These are phyloP conservation scores for Tubiluchus corallicola DNA, from an alignment of 2,888 invertebrate species.

Conservation along the genomic window DNA sequence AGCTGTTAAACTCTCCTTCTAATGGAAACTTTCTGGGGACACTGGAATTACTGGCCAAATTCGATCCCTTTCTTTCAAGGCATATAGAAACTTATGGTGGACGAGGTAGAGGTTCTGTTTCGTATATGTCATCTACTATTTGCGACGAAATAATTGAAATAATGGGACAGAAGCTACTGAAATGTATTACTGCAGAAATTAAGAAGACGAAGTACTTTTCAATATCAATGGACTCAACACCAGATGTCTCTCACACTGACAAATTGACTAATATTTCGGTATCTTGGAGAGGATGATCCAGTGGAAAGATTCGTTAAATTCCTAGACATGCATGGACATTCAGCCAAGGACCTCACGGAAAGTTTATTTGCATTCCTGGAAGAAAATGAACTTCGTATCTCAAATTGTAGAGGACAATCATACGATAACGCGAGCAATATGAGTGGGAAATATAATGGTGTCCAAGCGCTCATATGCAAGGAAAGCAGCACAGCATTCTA, in stretches of 20 bases:
- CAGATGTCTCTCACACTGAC: conserved; percentile 20
- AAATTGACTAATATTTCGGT: conserved; percentile 21
- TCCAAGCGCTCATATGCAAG: neutral
- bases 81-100: conserved; percentile 19
- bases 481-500: neutral
- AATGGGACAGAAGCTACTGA: conserved; percentile 18
- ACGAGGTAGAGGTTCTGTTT: conserved; percentile 17
- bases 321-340: conserved; percentile 19
- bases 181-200: conserved; percentile 18
- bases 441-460: neutral
- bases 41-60: conserved; percentile 19
- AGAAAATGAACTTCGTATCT: neutral
- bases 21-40: conserved; percentile 20
- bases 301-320: conserved; percentile 21
- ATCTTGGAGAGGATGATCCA: conserved; percentile 16
- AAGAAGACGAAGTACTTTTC: conserved; percentile 16
- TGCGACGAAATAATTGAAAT: conserved; percentile 21
- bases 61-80: conserved; percentile 19
- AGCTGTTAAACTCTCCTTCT: conserved; percentile 16
- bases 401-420: neutral
- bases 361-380: neutral
- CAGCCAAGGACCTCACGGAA: conserved; percentile 18
- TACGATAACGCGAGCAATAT: neutral
- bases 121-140: conserved; percentile 19
- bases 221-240: conserved; percentile 18